Evolutionary conservation across 2,888 invertebrate species (phyloP), one percentile per base, ranked within the genome.

Genomic region (Endomychus coccineus): DNA sequence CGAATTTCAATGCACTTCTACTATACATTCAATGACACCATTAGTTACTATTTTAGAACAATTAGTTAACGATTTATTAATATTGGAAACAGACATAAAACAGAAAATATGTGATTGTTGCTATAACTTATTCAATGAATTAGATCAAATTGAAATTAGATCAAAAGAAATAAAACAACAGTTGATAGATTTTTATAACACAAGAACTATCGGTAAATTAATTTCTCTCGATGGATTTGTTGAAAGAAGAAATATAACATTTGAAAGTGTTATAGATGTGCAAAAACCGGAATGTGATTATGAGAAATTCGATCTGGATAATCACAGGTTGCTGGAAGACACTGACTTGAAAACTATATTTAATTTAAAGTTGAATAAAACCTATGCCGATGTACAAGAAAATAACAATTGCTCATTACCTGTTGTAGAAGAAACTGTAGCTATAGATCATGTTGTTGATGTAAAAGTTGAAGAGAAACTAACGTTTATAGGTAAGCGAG

Each of bases 91-190:
- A 2, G 24, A 23, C n/a, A 6, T 17, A 3, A 14, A 39, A 33
- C 16, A 33, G 7, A 29, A 47, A 35, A 42, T 57, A 25, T 58
- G 58, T 41, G 7, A 22, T 15, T 34, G 16, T 23, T 58, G 58
- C 39, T 46, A 37, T 28, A 38, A 50, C 28, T 42, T 56, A 33
- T 39, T 60, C 13, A 53, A 59, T 29, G 57, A 59, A 45, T 47
- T 58, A 16, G 60, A 60, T 49, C 31, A 35, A 15, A 42, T 57
- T 17, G 44, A 53, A 38, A 19, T 40, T 15, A 46, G 49, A 29
- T 46, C 44, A 31, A 48, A 47, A 33, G 42, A 46, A 29, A 44
- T 58, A 23, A 39, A 43, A 16, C 19, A 43, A 32, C 37, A 36
- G 16, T 31, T 46, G 11, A 25, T 31, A n/a, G 24, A 30, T 36